phyloP scores from a whole-genome alignment of 2,113 vertebrate genomes.

The Oryzias celebensis region DNA sequence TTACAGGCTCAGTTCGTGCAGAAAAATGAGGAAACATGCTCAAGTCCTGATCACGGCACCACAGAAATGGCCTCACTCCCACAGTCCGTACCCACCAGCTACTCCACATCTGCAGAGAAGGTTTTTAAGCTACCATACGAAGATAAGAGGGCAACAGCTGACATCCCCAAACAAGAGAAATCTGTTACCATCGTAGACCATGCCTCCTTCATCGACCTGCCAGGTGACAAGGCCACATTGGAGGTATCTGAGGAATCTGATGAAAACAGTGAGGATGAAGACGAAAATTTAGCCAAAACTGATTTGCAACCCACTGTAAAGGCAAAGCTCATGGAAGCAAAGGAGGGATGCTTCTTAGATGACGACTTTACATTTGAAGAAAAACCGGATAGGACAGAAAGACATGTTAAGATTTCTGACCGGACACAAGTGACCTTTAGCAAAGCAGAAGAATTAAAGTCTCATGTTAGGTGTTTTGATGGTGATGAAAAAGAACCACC shows the following conservation, averaged over 20 bases:
- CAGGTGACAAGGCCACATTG: slow-evolving; percentile 79
- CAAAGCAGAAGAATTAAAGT: slow-evolving; percentile 46
- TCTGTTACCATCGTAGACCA: slow-evolving; percentile 61
- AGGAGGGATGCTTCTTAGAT: slow-evolving; percentile 90
- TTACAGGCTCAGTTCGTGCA: slow-evolving; percentile 64
- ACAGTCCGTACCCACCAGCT: slow-evolving; percentile 88
- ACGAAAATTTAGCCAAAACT: slow-evolving; percentile 58
- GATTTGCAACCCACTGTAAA: slow-evolving; percentile 70
- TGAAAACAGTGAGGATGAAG: slow-evolving; percentile 68
- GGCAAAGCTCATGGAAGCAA: slow-evolving; percentile 84
- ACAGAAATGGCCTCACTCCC: slow-evolving; percentile 93
- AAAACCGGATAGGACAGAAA: slow-evolving; percentile 55
- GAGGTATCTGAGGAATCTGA: slow-evolving; percentile 71
- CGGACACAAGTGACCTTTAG: slow-evolving; percentile 49
- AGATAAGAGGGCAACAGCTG: slow-evolving; percentile 45
- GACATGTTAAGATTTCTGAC: slow-evolving; percentile 32
- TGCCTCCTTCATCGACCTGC: slow-evolving; percentile 38
- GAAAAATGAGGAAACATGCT: slow-evolving; percentile 87
- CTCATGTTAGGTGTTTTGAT: slow-evolving; percentile 63
- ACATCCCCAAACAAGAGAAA: slow-evolving; percentile 52
- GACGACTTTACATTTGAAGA: slow-evolving; percentile 78
- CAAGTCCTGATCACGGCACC: slow-evolving; percentile 93
- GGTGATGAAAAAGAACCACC: slow-evolving; percentile 64
- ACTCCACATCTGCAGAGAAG: slow-evolving; percentile 93
- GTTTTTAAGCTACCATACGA: slow-evolving; percentile 72